Evolutionary conservation across 2,113 vertebrate genomes (phyloP), one percentile per base, ranked within the genome.

Genomic region (Steatornis caripensis): DNA sequence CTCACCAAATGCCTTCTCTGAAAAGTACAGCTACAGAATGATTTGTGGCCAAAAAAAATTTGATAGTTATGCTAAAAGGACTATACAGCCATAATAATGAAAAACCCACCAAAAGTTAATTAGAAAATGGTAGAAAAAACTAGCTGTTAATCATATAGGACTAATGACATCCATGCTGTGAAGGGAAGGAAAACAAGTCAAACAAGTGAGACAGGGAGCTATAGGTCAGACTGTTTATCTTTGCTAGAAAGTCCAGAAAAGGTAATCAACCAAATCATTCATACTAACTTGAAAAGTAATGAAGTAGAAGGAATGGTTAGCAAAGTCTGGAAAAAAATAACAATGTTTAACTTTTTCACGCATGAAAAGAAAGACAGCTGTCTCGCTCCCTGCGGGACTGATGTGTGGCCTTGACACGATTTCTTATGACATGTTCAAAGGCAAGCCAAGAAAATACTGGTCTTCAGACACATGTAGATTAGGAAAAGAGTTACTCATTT

Each of bases 341-440:
- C 3, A 41, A 6, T 8, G 8, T 58, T 83, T 78, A 61, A 53
- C 9, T 43, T 46, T 30, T 83, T 46, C 34, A 14, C n/a, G 5
- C 3, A 22, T 37, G 30, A 55, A 6, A 90, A 90, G 54, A 70
- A 39, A 83, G 5, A 36, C 10, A 79, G 12, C 9, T 36, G 11
- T 49, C 27, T 84, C 6, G n/a, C 20, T 58, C 34, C 10, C 29
- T 4, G 2, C 0, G 4, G 24, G 22, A 53, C 12, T 32, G n/a
- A 46, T 0, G 0, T 21, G 18, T 24, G 5, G 10, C 24, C 17
- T 48, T 81, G 45, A 19, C 8, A 29, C 14, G 39, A 1, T 12
- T 6, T 84, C 30, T 43, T 46, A n/a, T 0, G 7, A 37, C 23
- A 77, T 70, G 81, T 80, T 70, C 11, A 32, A 27, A 69, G 8